phyloP scores from a whole-genome alignment of 2,113 vertebrate genomes.

The Alosa alosa region DNA sequence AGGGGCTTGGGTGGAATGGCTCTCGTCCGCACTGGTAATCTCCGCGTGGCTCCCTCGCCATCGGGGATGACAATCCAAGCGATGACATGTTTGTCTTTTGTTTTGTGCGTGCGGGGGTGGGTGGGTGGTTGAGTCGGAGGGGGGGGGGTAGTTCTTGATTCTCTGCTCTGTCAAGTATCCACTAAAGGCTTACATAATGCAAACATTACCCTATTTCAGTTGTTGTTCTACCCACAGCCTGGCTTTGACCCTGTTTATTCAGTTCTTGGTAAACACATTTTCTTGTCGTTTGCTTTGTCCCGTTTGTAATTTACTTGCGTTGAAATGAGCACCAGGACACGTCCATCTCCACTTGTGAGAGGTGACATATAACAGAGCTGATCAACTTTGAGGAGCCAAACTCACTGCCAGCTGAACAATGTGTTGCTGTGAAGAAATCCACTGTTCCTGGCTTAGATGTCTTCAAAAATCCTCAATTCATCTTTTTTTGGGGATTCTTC shows the following conservation, averaged over 20 bases:
- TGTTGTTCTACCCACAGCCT: background rate
- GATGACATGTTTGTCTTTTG: constrained; percentile 12
- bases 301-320: background rate
- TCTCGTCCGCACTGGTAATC: background rate
- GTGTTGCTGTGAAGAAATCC: constrained; percentile 2
- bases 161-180: constrained; percentile 2
- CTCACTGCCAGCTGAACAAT: background rate
- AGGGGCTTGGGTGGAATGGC: background rate
- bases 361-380: background rate
- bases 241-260: constrained; percentile 14
- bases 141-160: background rate
- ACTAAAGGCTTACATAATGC: constrained; percentile 18
- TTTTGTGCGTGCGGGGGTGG: background rate
- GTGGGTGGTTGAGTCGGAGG: background rate
- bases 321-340: background rate
- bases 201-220: constrained; percentile 10
- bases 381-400: background rate
- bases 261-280: background rate
- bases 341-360: background rate
- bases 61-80: constrained; percentile 23
- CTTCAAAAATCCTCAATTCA: background rate
- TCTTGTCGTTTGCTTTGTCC: background rate
- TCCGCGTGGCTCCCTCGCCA: constrained; percentile 8
- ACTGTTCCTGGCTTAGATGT: background rate
- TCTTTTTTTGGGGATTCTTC: background rate